These are phyloP conservation scores for Sciaenops ocellatus DNA, from an alignment of 2,797 vertebrate species.

Conservation along the genomic window DNA sequence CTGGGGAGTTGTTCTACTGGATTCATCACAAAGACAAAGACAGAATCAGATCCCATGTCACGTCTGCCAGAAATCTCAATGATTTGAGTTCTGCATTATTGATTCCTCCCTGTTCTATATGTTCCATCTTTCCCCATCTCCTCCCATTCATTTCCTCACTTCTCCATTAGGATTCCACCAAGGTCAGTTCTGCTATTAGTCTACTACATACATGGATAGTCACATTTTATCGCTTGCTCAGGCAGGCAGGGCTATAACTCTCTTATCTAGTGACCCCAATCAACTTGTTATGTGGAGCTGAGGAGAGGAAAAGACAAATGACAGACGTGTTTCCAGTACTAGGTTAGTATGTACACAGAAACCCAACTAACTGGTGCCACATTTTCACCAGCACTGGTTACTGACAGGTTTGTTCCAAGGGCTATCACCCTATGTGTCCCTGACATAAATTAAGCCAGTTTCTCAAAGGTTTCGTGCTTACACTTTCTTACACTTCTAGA, in stretches of 20 bases:
- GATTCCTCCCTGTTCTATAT: not conserved
- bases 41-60: slow-evolving; percentile 34
- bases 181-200: slow-evolving; percentile 56
- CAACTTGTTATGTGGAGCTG: slow-evolving; percentile 13
- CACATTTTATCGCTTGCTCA: slow-evolving; percentile 52
- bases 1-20: slow-evolving; percentile 6
- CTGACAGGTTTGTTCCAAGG: slow-evolving; percentile 6
- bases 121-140: slow-evolving; percentile 20
- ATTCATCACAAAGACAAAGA: slow-evolving; percentile 28
- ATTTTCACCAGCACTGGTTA: slow-evolving; percentile 1
- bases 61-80: not conserved
- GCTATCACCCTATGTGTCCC: not conserved
- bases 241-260: slow-evolving; percentile 24
- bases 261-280: slow-evolving; percentile 35
- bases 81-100: slow-evolving; percentile 27
- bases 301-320: slow-evolving; percentile 5
- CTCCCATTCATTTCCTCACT: slow-evolving; percentile 17
- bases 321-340: slow-evolving; percentile 12
- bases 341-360: slow-evolving; percentile 9
- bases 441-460: slow-evolving; percentile 13
- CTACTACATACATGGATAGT: slow-evolving; percentile 40
- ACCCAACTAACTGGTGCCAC: not conserved
- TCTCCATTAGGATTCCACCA: slow-evolving; percentile 39
- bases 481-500: not conserved
- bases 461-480: slow-evolving; percentile 15